phyloP scores from a whole-genome alignment of 2,888 invertebrate genomes.

The Lithodes maja region DNA sequence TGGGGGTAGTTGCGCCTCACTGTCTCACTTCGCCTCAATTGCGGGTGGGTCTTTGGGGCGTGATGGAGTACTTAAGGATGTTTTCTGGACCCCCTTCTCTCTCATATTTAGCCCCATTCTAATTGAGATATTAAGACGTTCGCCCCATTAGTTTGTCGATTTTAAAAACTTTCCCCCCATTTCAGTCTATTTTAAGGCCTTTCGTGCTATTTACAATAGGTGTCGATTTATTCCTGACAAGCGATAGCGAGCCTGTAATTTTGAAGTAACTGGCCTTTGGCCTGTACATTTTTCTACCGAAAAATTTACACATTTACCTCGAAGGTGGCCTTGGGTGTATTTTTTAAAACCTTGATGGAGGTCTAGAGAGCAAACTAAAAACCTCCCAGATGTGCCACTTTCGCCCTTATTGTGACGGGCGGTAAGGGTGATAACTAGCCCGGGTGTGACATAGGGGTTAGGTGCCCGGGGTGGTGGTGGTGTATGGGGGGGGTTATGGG shows the following conservation, averaged over 20 bases:
- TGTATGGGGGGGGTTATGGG: neutral
- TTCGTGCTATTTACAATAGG: too few relatives aligned
- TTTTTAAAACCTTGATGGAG: too few relatives aligned
- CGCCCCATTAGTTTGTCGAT: too few relatives aligned
- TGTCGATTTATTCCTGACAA: too few relatives aligned
- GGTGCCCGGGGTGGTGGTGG: neutral
- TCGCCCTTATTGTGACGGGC: slow-evolving; percentile 14
- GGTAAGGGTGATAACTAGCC: neutral
- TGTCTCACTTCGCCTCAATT: slow-evolving; percentile 15
- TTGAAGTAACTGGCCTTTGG: too few relatives aligned
- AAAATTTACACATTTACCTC: too few relatives aligned
- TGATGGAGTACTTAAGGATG: neutral
- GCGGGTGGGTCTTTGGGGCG: slow-evolving; percentile 25
- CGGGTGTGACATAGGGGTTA: slow-evolving; percentile 3
- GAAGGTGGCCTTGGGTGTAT: too few relatives aligned
- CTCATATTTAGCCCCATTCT: neutral
- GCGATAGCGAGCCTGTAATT: too few relatives aligned
- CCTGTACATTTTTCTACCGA: too few relatives aligned
- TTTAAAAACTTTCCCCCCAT: too few relatives aligned
- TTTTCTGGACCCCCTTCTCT: neutral
- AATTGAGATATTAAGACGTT: too few relatives aligned
- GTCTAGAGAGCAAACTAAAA: neutral
- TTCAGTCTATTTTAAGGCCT: too few relatives aligned
- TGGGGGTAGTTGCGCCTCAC: slow-evolving; percentile 18
- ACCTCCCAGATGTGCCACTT: slow-evolving; percentile 28